phyloP scores from a whole-genome alignment of 2,888 invertebrate species.

The Trichopoda pennipes region DNA sequence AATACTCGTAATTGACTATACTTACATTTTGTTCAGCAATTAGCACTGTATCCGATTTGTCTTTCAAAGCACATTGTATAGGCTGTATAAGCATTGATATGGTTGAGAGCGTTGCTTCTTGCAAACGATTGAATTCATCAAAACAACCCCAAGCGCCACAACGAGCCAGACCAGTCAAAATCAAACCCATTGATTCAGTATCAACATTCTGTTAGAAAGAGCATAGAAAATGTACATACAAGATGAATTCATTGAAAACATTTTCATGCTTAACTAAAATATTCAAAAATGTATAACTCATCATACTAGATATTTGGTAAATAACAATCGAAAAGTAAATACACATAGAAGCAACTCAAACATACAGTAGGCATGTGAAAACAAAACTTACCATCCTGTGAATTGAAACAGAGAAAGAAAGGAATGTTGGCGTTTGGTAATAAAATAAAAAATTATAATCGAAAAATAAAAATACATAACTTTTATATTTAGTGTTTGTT shows the following conservation, averaged over 20 bases:
- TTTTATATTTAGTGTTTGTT: no score
- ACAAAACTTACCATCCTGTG: conserved; percentile 2
- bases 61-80: conserved; percentile 90
- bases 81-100: conserved; percentile 97
- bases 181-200: conserved; percentile 95
- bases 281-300: conserved; percentile 29
- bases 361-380: conserved; percentile 8
- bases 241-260: conserved; percentile 16
- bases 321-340: conserved; percentile 8
- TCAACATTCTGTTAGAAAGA: conserved; percentile 89
- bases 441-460: no score
- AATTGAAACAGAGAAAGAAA: conserved; percentile 1
- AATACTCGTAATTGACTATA: conserved; percentile 52
- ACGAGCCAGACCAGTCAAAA: conserved; percentile 95
- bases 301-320: conserved; percentile 2
- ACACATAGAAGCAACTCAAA: conserved; percentile 7
- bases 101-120: conserved; percentile 95
- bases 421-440: background rate
- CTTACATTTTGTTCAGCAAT: conserved; percentile 83
- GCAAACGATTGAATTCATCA: conserved; percentile 98
- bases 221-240: conserved; percentile 9
- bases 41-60: conserved; percentile 82
- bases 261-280: conserved; percentile 35
- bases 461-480: no score
- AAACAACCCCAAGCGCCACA: conserved; percentile 99